Conservation (phyloP, 1,140 invertebrate species). For the Parapsyche elsis region DNA sequence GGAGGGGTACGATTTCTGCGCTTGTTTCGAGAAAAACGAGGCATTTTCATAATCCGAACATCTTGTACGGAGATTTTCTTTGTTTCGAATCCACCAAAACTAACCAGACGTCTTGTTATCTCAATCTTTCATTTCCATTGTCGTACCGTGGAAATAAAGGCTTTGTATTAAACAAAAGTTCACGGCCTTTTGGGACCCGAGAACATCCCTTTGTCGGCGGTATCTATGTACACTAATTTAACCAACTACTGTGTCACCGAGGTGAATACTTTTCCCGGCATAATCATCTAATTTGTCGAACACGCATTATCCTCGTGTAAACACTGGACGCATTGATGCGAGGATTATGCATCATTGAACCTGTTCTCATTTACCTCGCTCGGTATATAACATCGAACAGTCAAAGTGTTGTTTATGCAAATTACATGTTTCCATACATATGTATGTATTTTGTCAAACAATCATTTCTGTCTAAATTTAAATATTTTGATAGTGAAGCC, state of each 20-base stretch:
- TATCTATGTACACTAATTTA: constrained; percentile 29
- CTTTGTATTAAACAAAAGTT: constrained; percentile 28
- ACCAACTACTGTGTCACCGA: neutral
- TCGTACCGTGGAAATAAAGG: constrained; percentile 29
- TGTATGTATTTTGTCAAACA: too few relatives aligned
- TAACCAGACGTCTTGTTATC: constrained; percentile 45
- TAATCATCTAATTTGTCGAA: neutral
- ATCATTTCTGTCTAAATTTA: too few relatives aligned
- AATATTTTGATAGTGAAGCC: too few relatives aligned
- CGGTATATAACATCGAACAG: too few relatives aligned
- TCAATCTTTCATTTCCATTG: constrained; percentile 44
- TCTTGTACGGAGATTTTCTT: constrained; percentile 1
- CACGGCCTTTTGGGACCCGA: constrained; percentile 10
- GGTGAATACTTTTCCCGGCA: neutral
- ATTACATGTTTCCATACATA: too few relatives aligned
- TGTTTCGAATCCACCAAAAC: constrained; percentile 30
- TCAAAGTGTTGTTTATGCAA: too few relatives aligned
- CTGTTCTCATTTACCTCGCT: too few relatives aligned
- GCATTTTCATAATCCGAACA: constrained; percentile 39
- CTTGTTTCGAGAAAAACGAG: too few relatives aligned
- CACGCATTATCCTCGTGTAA: too few relatives aligned
- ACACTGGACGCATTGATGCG: too few relatives aligned
- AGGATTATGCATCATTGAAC: too few relatives aligned
- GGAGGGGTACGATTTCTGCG: too few relatives aligned
- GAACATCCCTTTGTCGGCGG: neutral